Evolutionary conservation across 2,113 vertebrate species (phyloP).

Genomic region (Halcyon senegalensis): DNA sequence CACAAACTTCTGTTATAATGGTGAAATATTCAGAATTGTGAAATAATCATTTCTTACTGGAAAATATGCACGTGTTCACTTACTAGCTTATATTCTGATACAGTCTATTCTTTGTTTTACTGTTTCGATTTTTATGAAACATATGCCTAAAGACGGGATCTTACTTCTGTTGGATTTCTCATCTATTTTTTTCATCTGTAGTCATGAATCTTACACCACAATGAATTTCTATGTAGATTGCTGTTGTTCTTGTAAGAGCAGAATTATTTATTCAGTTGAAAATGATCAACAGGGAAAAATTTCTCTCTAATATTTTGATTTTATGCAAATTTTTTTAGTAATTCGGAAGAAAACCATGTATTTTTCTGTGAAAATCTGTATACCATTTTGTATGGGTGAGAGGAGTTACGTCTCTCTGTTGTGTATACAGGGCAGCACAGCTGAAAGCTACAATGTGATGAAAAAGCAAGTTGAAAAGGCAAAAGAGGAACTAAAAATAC

Average conservation of each 20-base stretch:
- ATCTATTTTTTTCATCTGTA: neutral
- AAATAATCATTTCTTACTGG: neutral
- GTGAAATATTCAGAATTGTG: neutral
- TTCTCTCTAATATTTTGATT: neutral
- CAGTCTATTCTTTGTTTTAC: neutral
- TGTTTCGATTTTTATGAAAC: neutral
- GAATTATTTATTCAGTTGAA: neutral
- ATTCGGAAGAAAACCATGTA: neutral
- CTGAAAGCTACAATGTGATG: slow-evolving; percentile 22
- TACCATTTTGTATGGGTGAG: neutral
- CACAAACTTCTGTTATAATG: neutral
- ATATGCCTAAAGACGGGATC: neutral
- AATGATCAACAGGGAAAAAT: neutral
- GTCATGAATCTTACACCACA: neutral
- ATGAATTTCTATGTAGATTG: neutral
- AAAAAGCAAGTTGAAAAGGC: slow-evolving; percentile 51
- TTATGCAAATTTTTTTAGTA: neutral
- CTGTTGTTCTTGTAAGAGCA: neutral
- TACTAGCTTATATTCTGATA: neutral
- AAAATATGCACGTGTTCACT: neutral
- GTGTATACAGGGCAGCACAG: neutral
- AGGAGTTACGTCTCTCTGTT: neutral
- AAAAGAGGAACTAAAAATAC: slow-evolving; percentile 56
- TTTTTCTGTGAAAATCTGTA: neutral
- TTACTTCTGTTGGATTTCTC: neutral